These are phyloP conservation scores for Callithrix jacchus DNA, from an alignment of 2,113 vertebrate species.

Conservation along the genomic window DNA sequence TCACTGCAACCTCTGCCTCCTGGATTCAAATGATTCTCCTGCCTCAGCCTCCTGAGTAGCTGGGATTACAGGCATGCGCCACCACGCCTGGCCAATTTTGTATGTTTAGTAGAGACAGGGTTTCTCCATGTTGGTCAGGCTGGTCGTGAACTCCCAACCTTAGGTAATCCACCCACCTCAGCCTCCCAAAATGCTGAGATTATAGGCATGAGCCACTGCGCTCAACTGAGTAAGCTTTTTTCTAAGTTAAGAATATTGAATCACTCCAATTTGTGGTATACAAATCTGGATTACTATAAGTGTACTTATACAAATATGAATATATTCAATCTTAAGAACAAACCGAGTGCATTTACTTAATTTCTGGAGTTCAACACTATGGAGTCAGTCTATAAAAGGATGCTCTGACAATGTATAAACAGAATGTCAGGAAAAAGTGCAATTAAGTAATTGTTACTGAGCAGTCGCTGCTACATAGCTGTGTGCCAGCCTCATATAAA, in stretches of 20 bases:
- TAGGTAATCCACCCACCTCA: not conserved
- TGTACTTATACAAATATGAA: not conserved
- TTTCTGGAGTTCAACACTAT: not conserved
- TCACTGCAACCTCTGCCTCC: too few relatives aligned
- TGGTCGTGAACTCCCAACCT: not conserved
- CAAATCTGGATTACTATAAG: not conserved
- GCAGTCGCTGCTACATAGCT: not conserved
- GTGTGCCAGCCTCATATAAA: not conserved
- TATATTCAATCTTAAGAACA: not conserved
- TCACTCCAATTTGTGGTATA: not conserved
- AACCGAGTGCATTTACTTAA: not conserved
- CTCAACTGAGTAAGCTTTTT: not conserved
- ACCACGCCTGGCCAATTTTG: too few relatives aligned
- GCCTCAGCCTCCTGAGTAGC: too few relatives aligned
- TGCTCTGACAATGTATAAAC: not conserved
- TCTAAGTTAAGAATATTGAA: not conserved
- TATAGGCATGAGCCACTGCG: too few relatives aligned
- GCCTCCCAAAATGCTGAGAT: too few relatives aligned
- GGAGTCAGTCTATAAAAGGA: not conserved
- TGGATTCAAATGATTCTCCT: too few relatives aligned
- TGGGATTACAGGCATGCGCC: too few relatives aligned
- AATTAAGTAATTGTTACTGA: not conserved
- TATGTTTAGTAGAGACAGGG: too few relatives aligned
- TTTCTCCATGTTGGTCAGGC: not conserved
- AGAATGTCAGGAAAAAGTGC: not conserved